These are phyloP conservation scores for Scalopus aquaticus DNA, from an alignment of 2,113 vertebrate species.

Conservation along the genomic window DNA sequence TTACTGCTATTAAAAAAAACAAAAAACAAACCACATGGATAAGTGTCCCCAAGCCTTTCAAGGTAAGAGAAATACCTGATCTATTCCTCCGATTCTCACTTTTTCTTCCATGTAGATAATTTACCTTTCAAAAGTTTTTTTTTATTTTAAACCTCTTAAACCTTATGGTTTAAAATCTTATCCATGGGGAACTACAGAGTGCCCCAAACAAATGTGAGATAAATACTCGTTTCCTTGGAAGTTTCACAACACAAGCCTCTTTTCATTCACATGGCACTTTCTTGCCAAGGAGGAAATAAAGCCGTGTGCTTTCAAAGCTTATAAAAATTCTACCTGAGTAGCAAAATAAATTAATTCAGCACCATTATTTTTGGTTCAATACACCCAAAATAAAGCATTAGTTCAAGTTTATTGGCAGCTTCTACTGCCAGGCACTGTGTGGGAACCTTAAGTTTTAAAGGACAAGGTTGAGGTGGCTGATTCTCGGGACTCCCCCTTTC, in stretches of 20 bases:
- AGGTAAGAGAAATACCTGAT: background rate
- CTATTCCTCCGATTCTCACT: background rate
- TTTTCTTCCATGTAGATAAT: background rate
- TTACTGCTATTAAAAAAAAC: background rate
- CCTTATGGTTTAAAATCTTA: background rate
- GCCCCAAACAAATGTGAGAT: background rate
- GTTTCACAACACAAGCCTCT: background rate
- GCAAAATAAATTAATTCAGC: background rate
- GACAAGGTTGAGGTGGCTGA: background rate
- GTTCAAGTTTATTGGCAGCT: background rate
- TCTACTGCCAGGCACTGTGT: background rate
- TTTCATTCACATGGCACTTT: background rate
- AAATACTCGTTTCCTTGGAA: background rate
- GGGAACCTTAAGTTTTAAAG: background rate
- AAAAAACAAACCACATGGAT: background rate
- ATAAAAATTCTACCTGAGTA: background rate
- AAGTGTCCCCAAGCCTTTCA: background rate
- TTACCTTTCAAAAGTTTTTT: background rate
- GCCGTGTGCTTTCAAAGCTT: background rate
- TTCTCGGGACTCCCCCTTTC: background rate
- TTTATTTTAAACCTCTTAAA: too few relatives aligned
- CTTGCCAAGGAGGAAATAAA: background rate
- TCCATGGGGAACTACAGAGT: background rate
- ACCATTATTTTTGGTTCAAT: background rate
- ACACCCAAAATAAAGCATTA: background rate